phyloP scores from a whole-genome alignment of 2,888 invertebrate genomes.

The Caenorhabditis imperialis region DNA sequence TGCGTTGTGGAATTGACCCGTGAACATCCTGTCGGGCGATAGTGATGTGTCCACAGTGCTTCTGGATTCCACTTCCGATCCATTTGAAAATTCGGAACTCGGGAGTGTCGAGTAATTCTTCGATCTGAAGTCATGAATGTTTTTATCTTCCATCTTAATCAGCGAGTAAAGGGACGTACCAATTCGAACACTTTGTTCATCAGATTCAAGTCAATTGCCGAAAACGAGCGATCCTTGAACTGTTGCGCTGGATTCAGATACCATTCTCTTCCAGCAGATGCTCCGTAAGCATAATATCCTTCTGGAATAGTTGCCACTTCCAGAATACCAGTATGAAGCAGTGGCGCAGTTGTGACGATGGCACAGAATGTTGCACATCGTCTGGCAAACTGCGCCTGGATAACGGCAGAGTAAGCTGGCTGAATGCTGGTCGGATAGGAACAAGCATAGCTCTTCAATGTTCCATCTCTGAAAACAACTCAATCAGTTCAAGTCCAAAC shows the following conservation, averaged over 20 bases:
- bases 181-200: constrained; percentile 68
- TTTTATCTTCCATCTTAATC: not conserved
- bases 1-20: constrained; percentile 58
- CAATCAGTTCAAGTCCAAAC: no score
- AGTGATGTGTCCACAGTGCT: constrained; percentile 74
- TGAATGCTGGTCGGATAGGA: constrained; percentile 72
- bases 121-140: constrained; percentile 52
- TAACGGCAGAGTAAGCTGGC: constrained; percentile 73
- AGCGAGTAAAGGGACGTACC: constrained; percentile 25
- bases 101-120: constrained; percentile 65
- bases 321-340: constrained; percentile 70
- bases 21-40: constrained; percentile 71
- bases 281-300: constrained; percentile 72
- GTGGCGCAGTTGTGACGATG: constrained; percentile 72
- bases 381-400: constrained; percentile 73
- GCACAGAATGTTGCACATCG: constrained; percentile 75
- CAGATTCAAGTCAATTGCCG: constrained; percentile 58
- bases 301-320: constrained; percentile 73
- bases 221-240: constrained; percentile 69
- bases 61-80: constrained; percentile 75
- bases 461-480: constrained; percentile 57
- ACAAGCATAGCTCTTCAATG: constrained; percentile 66
- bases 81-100: constrained; percentile 68
- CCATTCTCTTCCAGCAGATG: constrained; percentile 75
- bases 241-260: constrained; percentile 70